Base-by-base conservation (phyloP, 2,797 vertebrate species). In the Tinamus major region DNA sequence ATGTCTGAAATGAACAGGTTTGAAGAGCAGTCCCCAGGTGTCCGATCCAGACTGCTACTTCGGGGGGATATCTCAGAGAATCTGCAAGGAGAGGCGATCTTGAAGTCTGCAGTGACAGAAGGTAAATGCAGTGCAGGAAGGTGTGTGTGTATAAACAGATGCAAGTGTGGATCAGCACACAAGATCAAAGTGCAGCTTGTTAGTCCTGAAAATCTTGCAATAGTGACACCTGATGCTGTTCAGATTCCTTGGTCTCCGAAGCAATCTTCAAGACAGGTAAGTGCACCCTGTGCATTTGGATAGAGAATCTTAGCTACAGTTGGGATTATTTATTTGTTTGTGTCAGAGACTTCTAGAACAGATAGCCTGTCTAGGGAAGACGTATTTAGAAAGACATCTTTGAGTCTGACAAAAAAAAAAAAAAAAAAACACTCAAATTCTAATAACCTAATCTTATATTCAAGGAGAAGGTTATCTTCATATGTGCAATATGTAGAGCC, bases 61-160 rank as follows among this genome's bases (percentile, higher is more conserved):
- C 97, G 98, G 5, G 98, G 98, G 2, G 98, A 99, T 4, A 76
- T 94, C 74, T 96, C 98, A 0, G 99, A 99, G 91, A 98, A 98
- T 96, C 98, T 98, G 93, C 98, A 99, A 93, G 99, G 99, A 94
- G 99, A 99, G 96, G 64, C 95, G 2, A 94, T 99, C 88, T 97
- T 99, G 85, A 98, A 98, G 95, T 98, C 97, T 6, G 98, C 98
- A 14, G 98, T 99, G 97, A 98, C 97, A 10, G 98, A 99, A 97
- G 98, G 99, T 99, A 97, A 87, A 89, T 85, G 70, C 16, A 7
- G 2, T 24, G 13, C 17, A 6, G 55, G 61, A 26, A 24, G 16
- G 13, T 21, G 27, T 35, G 18, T 5, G 9, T 42, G 76, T 61
- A 6, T 64, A 6, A 18, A 53, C 5, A 3, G 31, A 6, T 35